Conservation (phyloP, 30 jellyfish, hydroid and myxozoan species). For the Hydra vulgaris region DNA sequence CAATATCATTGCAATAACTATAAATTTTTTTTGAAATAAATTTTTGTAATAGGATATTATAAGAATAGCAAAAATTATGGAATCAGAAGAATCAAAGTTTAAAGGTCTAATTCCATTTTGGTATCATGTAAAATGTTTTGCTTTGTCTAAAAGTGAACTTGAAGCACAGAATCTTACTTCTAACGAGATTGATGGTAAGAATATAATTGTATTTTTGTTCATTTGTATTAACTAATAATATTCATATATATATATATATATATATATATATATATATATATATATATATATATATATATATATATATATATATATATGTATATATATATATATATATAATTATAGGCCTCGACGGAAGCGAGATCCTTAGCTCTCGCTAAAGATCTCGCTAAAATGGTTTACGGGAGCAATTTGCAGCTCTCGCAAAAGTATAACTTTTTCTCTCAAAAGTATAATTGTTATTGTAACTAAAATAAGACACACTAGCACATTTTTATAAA, state of each 20-base stretch:
- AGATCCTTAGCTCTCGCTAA: no score
- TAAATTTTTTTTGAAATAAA: no score
- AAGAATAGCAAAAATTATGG: slow-evolving; percentile 55
- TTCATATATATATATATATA: not conserved
- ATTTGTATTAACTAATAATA: not conserved
- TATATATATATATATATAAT: no score
- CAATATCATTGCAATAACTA: not conserved
- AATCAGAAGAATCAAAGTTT: slow-evolving; percentile 34
- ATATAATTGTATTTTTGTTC: not conserved
- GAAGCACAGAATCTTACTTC: slow-evolving; percentile 28
- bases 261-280: no score
- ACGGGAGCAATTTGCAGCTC: no score
- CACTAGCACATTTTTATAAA: no score
- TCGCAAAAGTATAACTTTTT: no score
- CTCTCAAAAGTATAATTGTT: no score
- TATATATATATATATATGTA: not conserved
- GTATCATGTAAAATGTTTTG: slow-evolving; percentile 82
- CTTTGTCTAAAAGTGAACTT: slow-evolving; percentile 30
- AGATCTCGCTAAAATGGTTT: no score
- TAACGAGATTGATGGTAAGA: slow-evolving; percentile 41
- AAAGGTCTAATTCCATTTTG: slow-evolving; percentile 63
- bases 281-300: no score
- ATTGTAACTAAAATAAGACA: no score
- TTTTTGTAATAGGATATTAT: slow-evolving; percentile 27
- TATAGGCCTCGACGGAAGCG: no score